These are phyloP conservation scores for Corythucha ciliata DNA, from an alignment of 2,888 invertebrate genomes.

Conservation along the genomic window DNA sequence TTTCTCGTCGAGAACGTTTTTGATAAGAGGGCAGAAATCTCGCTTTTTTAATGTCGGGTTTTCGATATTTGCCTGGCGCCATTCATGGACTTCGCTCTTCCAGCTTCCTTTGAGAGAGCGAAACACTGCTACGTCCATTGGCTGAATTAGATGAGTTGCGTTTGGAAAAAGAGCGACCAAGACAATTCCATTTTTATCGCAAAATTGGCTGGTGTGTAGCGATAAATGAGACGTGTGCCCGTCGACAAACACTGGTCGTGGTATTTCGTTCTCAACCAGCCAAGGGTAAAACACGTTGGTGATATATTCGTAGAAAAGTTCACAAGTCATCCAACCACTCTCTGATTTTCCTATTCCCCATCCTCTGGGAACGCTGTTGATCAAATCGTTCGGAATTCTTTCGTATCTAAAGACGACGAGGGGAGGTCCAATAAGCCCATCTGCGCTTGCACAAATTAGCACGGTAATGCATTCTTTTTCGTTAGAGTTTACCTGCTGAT, in stretches of 20 bases:
- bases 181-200: slow-evolving; percentile 39
- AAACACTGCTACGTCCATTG: slow-evolving; percentile 41
- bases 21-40: slow-evolving; percentile 19
- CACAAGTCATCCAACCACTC: slow-evolving; percentile 32
- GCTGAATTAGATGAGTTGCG: slow-evolving; percentile 41
- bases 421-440: slow-evolving; percentile 31
- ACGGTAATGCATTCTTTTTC: slow-evolving; percentile 38
- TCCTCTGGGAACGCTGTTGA: slow-evolving; percentile 25
- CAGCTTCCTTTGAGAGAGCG: slow-evolving; percentile 38
- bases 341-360: slow-evolving; percentile 33
- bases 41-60: slow-evolving; percentile 15
- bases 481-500: slow-evolving; percentile 36
- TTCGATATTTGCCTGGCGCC: slow-evolving; percentile 31
- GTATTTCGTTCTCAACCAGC: slow-evolving; percentile 31
- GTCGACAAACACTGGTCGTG: slow-evolving; percentile 34
- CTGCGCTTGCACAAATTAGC: slow-evolving; percentile 36
- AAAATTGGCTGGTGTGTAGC: slow-evolving; percentile 40
- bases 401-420: slow-evolving; percentile 29
- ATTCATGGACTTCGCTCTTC: slow-evolving; percentile 36
- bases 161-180: slow-evolving; percentile 40
- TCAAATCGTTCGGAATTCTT: slow-evolving; percentile 28
- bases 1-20: slow-evolving; percentile 29
- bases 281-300: slow-evolving; percentile 33
- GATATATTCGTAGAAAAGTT: slow-evolving; percentile 31
- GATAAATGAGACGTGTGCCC: slow-evolving; percentile 37